These are phyloP conservation scores for Cotesia glomerata DNA, from an alignment of 1,140 invertebrate species.

Conservation along the genomic window DNA sequence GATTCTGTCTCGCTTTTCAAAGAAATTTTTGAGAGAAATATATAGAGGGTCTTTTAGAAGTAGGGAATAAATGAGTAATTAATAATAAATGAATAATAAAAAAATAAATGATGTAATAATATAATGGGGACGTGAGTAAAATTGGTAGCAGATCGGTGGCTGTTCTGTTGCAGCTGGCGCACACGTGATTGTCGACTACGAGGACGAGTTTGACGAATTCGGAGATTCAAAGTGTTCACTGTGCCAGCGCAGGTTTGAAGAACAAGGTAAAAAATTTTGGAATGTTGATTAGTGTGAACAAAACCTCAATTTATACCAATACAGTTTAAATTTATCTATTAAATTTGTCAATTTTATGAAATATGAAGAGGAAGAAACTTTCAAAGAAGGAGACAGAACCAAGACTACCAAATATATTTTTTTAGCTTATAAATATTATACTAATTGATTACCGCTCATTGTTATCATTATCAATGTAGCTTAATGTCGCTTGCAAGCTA, in stretches of 20 bases:
- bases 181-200: constrained; percentile 68
- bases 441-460: constrained; percentile 3
- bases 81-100: constrained; percentile 22
- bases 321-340: background rate
- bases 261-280: constrained; percentile 69
- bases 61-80: background rate
- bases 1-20: constrained; percentile 59
- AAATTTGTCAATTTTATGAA: background rate
- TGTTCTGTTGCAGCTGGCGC: constrained; percentile 72
- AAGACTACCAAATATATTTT: constrained; percentile 52
- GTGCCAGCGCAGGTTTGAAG: constrained; percentile 78
- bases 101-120: constrained; percentile 28
- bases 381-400: constrained; percentile 53
- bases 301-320: constrained; percentile 4
- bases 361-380: constrained; percentile 7
- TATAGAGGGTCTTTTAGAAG: background rate
- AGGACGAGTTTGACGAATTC: constrained; percentile 68
- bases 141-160: constrained; percentile 54
- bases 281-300: background rate
- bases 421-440: background rate
- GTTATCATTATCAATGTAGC: constrained; percentile 24
- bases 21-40: constrained; percentile 13
- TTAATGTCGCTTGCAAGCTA: constrained; percentile 35
- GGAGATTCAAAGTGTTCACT: constrained; percentile 69
- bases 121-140: constrained; percentile 25